These are phyloP conservation scores for Thunnus albacares DNA, from an alignment of 2,797 vertebrate species.

Conservation along the genomic window DNA sequence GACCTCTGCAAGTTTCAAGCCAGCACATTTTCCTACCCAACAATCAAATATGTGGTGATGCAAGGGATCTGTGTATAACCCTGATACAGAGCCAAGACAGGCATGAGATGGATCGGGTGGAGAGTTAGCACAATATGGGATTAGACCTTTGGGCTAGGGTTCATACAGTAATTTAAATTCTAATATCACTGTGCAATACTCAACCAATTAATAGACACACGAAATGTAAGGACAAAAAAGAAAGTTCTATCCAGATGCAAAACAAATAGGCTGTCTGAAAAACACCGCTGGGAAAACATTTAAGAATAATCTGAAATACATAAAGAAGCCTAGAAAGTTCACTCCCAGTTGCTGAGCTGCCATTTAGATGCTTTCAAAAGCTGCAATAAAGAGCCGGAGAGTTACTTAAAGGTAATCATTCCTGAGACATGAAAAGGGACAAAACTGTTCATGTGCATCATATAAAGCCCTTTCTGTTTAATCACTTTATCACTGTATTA, in stretches of 20 bases:
- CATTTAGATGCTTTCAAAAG: conserved; percentile 74
- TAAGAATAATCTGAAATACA: conserved; percentile 59
- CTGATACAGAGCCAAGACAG: conserved; percentile 57
- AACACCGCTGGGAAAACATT: conserved; percentile 47
- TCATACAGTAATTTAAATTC: conserved; percentile 61
- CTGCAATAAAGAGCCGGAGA: conserved; percentile 67
- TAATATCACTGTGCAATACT: conserved; percentile 42
- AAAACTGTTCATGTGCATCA: conserved; percentile 81
- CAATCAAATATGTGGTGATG: conserved; percentile 85
- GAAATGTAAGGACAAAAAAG: conserved; percentile 37
- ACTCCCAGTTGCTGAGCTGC: conserved; percentile 50
- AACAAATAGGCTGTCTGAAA: conserved; percentile 49
- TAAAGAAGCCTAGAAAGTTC: conserved; percentile 68
- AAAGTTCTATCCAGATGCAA: conserved; percentile 44
- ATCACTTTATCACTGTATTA: conserved; percentile 79
- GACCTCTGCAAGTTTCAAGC: conserved; percentile 83
- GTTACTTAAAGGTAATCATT: conserved; percentile 77
- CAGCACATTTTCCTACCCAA: conserved; percentile 84
- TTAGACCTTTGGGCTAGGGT: conserved; percentile 53
- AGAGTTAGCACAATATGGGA: conserved; percentile 64
- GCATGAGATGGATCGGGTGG: conserved; percentile 58
- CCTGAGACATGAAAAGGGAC: conserved; percentile 73
- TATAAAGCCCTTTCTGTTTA: conserved; percentile 78
- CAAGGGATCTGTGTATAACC: conserved; percentile 63
- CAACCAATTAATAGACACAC: conserved; percentile 14